Base-by-base conservation (phyloP, 2,888 invertebrate genomes). In the Torymus auratus region DNA sequence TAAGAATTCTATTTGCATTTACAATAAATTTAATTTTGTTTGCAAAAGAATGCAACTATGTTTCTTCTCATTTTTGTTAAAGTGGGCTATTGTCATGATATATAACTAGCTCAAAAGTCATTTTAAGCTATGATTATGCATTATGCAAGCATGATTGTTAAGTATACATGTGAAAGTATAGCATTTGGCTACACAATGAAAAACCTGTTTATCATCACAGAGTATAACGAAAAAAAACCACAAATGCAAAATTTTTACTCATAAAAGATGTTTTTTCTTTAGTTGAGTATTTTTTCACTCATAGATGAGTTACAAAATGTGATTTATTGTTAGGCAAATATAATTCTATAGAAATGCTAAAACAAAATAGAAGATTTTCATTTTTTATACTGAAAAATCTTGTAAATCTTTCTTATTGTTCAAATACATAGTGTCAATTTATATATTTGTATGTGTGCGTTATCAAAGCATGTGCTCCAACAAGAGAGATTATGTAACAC, bases 401-500 rank as follows among this genome's bases (percentile, higher is more conserved):
- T 72, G 12, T 53, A 72, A 65, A 71, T 78, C 52, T 70, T 28
- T 53, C 52, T 23, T 67, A 17, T 71, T 71, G 4, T 23, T 65
- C 50, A 72, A 60, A 65, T 67, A 50, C 2, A 71, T 53, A 52
- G 14, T 23, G 58, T 65, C 67, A 72, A 78, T 64, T 64, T 56
- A 11, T 28, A 14, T 12, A n/a, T 17, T 73, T 68, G 15, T 65
- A 61, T 61, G 56, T 79, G 50, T 78, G 41, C 15, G 12, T n/a
- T 72, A 61, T 73, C 23, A 74, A 83, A 84, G 80, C 82, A 80
- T 84, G 78, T 85, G 82, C 83, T 85, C 81, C 72, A 82, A 84
- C 82, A 83, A 83, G 83, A 64, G 15, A 81, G 80, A 84, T 90
- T 90, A 90, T 83, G 82, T 89, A 90, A 90, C 79, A 81, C 68